Base-by-base conservation (phyloP, 2,888 invertebrate species). In the Aphrophora alni region DNA sequence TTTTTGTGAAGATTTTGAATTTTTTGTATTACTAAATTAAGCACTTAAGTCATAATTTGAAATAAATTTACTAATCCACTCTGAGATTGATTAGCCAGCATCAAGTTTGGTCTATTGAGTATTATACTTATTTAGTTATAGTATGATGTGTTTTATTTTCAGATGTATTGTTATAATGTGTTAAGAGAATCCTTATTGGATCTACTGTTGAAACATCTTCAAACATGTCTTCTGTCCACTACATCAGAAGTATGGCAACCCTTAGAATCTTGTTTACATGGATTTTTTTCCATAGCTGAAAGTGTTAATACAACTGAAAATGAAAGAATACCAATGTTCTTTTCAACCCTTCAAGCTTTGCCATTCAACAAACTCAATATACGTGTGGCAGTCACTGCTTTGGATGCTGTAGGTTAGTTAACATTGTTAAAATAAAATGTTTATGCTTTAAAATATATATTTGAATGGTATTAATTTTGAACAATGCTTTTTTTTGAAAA, bases 161-260 rank as follows among this genome's bases (percentile, higher is more conserved):
- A 94, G 94, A 93, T 95, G 91, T 97, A 97, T 88, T 96, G 97
- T 88, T 95, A 94, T 88, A 93, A 93, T 85, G 93, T 97, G 7
- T 89, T 97, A n/a, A 92, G 94, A 83, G 91, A 93, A 69, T 91
- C 92, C 87, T 92, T 96, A 86, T 89, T 97, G 84, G 90, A 92
- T 82, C 91, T 94, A 78, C 90, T 97, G 83, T 92, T 93, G 80
- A 89, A 90, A 7, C 91, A 93, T 84, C 87, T 95, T 75, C 90
- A 90, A 82, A 90, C 91, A 84, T 89, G 91, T 0, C 88, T 92
- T 74, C 78, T 21, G 70, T 83, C 80, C 74, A 86, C 75, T 73
- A 86, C 88, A 78, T 87, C 90, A 83, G 85, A 90, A 38, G 80
- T 81, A 75, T 87, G 88, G 83, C 89, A 91, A 84, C 89, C 91